phyloP scores from a whole-genome alignment of 2,113 vertebrate species.

The Cyanoliseus patagonus region DNA sequence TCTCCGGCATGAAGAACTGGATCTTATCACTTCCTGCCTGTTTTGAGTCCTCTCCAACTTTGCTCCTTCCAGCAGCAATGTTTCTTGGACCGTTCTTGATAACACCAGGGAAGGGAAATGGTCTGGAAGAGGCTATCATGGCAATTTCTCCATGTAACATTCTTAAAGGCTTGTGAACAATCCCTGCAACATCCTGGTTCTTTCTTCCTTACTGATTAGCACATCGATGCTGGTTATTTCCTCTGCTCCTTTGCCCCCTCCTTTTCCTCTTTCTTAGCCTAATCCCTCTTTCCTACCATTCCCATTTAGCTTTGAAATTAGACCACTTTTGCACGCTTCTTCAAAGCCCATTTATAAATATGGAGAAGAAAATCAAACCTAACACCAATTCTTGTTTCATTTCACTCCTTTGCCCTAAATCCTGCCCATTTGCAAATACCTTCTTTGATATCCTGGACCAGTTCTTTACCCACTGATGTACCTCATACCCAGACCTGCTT shows the following conservation, averaged over 20 bases:
- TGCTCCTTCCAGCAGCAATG: not conserved
- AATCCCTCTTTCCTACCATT: not conserved
- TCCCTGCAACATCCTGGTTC: conserved; percentile 15
- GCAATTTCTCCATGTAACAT: not conserved
- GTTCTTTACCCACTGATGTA: not conserved
- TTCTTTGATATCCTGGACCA: not conserved
- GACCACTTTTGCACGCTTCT: not conserved
- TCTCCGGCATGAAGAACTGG: not conserved
- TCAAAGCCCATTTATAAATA: not conserved
- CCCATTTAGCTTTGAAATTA: conserved; percentile 6
- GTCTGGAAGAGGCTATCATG: conserved; percentile 10
- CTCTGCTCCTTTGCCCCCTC: not conserved
- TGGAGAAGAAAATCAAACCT: conserved; percentile 1
- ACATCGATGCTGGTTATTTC: not conserved
- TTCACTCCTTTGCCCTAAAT: conserved; percentile 16
- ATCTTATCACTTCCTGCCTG: conserved; percentile 20
- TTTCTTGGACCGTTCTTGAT: not conserved
- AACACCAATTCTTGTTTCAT: not conserved
- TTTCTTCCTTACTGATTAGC: conserved; percentile 44
- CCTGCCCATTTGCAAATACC: not conserved
- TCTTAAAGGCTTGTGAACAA: conserved; percentile 32
- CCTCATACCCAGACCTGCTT: not conserved
- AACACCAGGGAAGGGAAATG: conserved; percentile 5
- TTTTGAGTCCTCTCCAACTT: conserved; percentile 21
- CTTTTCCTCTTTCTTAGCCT: not conserved